These are phyloP conservation scores for Megaptera novaeangliae DNA, from an alignment of 2,113 vertebrate species.

Conservation along the genomic window DNA sequence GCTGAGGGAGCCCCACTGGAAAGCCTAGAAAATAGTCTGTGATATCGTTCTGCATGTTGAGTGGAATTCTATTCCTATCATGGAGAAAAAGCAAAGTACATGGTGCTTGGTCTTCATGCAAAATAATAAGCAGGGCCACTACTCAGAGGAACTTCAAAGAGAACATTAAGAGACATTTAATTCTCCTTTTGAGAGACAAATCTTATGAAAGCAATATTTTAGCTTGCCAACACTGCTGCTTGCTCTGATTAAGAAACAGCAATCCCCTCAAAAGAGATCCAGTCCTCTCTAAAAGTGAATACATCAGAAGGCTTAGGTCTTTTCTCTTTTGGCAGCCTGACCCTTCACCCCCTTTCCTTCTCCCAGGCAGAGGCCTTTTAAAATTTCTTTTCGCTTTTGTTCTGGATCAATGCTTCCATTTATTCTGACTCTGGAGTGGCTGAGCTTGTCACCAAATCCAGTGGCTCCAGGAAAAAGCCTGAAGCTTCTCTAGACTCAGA, in stretches of 20 bases:
- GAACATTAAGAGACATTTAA: neutral
- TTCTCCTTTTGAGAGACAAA: neutral
- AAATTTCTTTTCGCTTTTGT: neutral
- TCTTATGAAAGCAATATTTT: neutral
- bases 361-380: neutral
- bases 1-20: neutral
- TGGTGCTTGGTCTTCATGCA: neutral
- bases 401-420: slow-evolving; percentile 47
- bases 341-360: neutral
- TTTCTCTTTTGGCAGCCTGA: neutral
- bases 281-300: neutral
- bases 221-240: rapidly evolving
- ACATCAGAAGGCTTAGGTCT: neutral
- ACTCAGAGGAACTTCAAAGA: neutral
- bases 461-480: neutral
- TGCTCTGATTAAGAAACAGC: neutral
- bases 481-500: neutral
- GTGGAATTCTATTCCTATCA: neutral
- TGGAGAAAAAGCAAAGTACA: neutral
- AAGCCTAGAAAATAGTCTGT: neutral
- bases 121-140: neutral
- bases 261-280: neutral
- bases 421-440: neutral
- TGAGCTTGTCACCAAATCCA: neutral
- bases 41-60: neutral